A percentile compares a stretch with the other conserved stretches of the same genome.
These are phyloP conservation scores for Lucifuga dentata DNA, from an alignment of 2,113 vertebrate species.

Conservation along the genomic window DNA sequence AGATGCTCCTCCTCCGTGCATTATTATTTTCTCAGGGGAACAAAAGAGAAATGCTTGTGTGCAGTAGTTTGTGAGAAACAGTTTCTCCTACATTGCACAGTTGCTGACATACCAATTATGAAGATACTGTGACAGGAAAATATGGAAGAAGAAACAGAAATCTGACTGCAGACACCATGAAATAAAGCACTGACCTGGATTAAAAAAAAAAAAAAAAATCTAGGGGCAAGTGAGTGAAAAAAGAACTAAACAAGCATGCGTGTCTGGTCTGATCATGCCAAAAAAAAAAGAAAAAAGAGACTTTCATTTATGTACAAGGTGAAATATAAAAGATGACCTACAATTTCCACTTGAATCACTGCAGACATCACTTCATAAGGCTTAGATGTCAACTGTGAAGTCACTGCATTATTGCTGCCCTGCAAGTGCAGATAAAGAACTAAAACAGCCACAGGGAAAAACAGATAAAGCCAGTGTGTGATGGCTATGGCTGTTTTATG, in stretches of 20 bases:
- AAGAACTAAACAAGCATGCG: neutral
- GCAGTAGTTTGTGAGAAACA: conserved; percentile 60
- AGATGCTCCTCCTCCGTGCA: conserved; percentile 40
- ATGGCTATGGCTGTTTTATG: conserved; percentile 24
- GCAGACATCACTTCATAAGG: conserved; percentile 46
- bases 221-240: conserved; percentile 3
- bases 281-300: conserved; percentile 21
- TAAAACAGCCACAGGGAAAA: conserved; percentile 38
- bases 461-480: conserved; percentile 31
- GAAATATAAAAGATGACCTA: conserved; percentile 55
- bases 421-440: conserved; percentile 45
- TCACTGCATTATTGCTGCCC: conserved; percentile 22
- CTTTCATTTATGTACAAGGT: conserved; percentile 25
- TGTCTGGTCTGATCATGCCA: conserved; percentile 13
- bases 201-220: neutral
- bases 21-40: conserved; percentile 48
- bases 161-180: conserved; percentile 48
- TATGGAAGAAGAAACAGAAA: conserved; percentile 28
- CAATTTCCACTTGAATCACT: conserved; percentile 69
- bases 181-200: conserved; percentile 31
- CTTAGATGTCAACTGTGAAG: conserved; percentile 54
- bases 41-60: conserved; percentile 49
- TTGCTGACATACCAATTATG: conserved; percentile 63
- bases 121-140: conserved; percentile 45
- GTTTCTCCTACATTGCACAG: conserved; percentile 57